Percentiles rank a stretch among this genome's conserved stretches.
Conservation (phyloP, 2,113 vertebrate genomes). For the Boulengeromyrus knoepffleri region DNA sequence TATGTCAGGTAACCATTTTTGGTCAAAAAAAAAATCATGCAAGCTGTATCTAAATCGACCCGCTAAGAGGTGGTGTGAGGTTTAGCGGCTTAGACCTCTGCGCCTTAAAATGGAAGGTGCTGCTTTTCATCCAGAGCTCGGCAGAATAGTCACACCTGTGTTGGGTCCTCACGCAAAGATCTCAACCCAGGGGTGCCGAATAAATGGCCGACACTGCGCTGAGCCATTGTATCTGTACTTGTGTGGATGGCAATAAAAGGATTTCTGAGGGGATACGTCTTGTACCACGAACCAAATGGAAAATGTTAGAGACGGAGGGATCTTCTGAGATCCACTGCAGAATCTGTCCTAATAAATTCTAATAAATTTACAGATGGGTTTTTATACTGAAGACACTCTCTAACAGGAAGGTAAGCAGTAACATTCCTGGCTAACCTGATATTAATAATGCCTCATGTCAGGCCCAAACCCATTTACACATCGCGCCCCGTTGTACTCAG, state of each 20-base stretch:
- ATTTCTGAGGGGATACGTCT: not conserved
- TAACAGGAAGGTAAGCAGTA: not conserved
- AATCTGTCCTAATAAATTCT: not conserved
- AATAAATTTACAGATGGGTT: not conserved
- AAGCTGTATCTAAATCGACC: not conserved
- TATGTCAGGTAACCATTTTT: not conserved
- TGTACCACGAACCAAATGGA: not conserved
- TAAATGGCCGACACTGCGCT: not conserved
- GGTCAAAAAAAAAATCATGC: not conserved
- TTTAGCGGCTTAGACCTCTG: not conserved
- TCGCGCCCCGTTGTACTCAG: not conserved
- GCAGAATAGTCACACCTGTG: not conserved
- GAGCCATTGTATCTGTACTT: not conserved
- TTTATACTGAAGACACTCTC: not conserved
- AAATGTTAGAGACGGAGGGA: not conserved
- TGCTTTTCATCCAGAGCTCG: not conserved
- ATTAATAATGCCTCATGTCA: not conserved
- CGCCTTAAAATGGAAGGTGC: not conserved
- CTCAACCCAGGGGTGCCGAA: not conserved
- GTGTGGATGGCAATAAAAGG: not conserved
- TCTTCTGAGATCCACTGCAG: not conserved
- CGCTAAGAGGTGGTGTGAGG: accelerated
- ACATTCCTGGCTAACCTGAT: not conserved
- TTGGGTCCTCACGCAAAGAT: not conserved
- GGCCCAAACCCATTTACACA: not conserved